These are phyloP conservation scores for Drosophila mauritiana DNA, from an alignment of 1,140 invertebrate genomes.

Conservation along the genomic window DNA sequence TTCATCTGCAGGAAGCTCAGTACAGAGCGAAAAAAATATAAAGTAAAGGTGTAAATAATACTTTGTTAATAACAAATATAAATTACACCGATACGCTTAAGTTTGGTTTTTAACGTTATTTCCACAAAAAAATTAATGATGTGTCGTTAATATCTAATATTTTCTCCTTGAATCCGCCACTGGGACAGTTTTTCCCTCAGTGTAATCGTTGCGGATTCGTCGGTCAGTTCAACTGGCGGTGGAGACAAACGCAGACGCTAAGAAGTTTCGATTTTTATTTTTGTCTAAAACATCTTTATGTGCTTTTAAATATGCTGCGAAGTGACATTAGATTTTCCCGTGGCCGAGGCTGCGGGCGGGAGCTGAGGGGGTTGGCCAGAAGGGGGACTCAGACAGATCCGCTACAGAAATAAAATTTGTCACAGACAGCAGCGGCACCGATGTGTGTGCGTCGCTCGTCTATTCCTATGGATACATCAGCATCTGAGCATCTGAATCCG, in stretches of 20 bases:
- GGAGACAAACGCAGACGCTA: slow-evolving; percentile 31
- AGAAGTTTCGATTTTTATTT: slow-evolving; percentile 64
- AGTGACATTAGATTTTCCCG: slow-evolving; percentile 74
- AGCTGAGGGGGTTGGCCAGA: not conserved
- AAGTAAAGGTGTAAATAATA: too few species aligned
- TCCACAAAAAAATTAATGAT: not conserved
- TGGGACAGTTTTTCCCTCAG: not conserved
- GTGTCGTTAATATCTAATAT: too few species aligned
- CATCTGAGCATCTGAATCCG: slow-evolving; percentile 44
- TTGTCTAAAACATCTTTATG: slow-evolving; percentile 82
- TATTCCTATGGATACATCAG: slow-evolving; percentile 42
- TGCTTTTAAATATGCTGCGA: slow-evolving; percentile 83
- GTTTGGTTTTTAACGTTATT: too few species aligned
- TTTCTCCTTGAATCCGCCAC: too few species aligned
- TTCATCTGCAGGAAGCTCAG: slow-evolving; percentile 58
- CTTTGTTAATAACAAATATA: too few species aligned
- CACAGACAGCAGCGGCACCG: slow-evolving; percentile 63
- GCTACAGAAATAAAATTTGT: slow-evolving; percentile 81
- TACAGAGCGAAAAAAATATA: not conserved
- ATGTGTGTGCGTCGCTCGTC: slow-evolving; percentile 26
- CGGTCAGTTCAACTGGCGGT: slow-evolving; percentile 37
- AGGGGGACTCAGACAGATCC: slow-evolving; percentile 66
- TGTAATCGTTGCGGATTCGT: slow-evolving; percentile 38
- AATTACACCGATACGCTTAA: too few species aligned
- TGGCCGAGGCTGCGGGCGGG: slow-evolving; percentile 1